Evolutionary conservation across 2,113 vertebrate genomes (phyloP).

Genomic region (Ploceus nigricollis): DNA sequence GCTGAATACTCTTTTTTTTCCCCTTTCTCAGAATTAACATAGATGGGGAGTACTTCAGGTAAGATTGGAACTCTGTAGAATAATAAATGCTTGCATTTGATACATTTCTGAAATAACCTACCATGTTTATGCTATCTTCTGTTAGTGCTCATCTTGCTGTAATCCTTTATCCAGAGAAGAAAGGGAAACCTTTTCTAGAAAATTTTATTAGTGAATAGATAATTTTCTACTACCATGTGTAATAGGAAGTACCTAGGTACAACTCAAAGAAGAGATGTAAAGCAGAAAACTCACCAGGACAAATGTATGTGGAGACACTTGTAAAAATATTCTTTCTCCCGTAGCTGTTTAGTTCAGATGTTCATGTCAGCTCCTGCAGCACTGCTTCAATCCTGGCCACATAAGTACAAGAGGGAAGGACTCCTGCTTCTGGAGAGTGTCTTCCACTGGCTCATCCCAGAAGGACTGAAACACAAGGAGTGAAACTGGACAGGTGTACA

Average conservation of each 20-base stretch:
- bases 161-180: not conserved
- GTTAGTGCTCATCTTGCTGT: not conserved
- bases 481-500: not conserved
- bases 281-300: not conserved
- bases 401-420: rapidly evolving
- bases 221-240: not conserved
- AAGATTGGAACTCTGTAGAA: not conserved
- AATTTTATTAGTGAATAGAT: not conserved
- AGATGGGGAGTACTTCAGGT: not conserved
- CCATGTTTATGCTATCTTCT: not conserved
- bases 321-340: not conserved
- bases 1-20: not conserved
- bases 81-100: not conserved
- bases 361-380: not conserved
- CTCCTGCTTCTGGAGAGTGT: not conserved
- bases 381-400: not conserved
- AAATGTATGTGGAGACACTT: not conserved
- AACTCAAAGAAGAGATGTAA: not conserved
- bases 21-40: not conserved
- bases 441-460: not conserved
- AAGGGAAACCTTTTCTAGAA: not conserved
- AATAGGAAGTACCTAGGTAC: not conserved
- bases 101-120: not conserved
- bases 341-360: not conserved
- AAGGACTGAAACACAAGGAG: not conserved